Base-by-base conservation (phyloP, 2,888 invertebrate species). In the Tipula confusa region DNA sequence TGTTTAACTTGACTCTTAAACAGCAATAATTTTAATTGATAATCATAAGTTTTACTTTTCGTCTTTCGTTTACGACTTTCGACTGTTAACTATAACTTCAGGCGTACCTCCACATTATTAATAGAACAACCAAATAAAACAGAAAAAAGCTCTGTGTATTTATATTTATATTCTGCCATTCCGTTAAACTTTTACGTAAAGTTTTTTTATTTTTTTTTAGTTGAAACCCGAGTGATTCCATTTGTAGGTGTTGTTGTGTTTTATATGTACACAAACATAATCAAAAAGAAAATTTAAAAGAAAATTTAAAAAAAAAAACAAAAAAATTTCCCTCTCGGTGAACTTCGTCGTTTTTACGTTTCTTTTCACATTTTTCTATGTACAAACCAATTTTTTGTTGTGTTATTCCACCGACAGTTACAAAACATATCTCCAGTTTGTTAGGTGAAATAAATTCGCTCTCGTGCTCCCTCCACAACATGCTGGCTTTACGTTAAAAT, bases 1-100 rank as follows among this genome's bases (percentile, higher is more conserved):
- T 43, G n/a, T n/a, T 64, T 64, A 64, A 64, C 64, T 64, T 64
- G 64, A 64, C 64, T 64, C 24, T 64, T 64, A 64, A 64, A 64
- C 24, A 64, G 64, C 64, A 64, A 64, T 64, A 1, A 64, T n/a
- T 64, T 64, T 64, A 64, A 64, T 64, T 64, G 64, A 64, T 64
- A 18, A 64, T 64, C n/a, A n/a, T n/a, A n/a, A 64, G 24, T 64
- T 24, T 64, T 5, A 6, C 24, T n/a, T 3, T 43, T 38, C 38
- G n/a, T 38, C 38, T n/a, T 38, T n/a, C 4, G 13, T 38, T n/a
- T 9, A 36, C 6, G 36, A 36, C 36, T 36, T 43, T 43, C 43
- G n/a, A n/a, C n/a, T n/a, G 13, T 43, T 64, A 64, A 24, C 64
- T 24, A n/a, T n/a, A 64, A 64, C 18, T 64, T 64, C 3, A 24